Base-by-base conservation (phyloP, 2,113 vertebrate genomes). In the Ictalurus furcatus region DNA sequence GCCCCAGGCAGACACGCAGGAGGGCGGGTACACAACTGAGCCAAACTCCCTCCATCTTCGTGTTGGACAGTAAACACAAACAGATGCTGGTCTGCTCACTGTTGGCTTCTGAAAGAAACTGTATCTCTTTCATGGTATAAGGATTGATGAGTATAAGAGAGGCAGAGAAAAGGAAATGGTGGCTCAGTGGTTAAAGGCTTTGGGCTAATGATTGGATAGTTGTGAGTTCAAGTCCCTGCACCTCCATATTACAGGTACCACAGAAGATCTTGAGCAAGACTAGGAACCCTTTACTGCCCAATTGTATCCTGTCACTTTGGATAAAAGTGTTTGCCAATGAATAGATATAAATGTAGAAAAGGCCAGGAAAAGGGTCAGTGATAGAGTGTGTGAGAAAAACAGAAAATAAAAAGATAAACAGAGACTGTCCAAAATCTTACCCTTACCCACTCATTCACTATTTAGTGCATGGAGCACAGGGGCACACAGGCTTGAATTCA, bases 1-100 rank as follows among this genome's bases (percentile, higher is more conserved):
- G 91, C 93, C 92, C 89, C 88, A 91, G 93, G 90, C 89, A 93
- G 93, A 91, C 90, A 84, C 89, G 93, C 92, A 59, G 91, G 93
- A 90, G 92, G 92, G 92, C 89, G 54, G 84, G 86, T 61, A 91
- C 92, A 92, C 92, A 79, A 83, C 83, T 28, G 40, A 90, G 91
- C 92, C 87, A 85, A 93, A 90, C 92, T 91, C 73, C 83, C 83
- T 81, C 58, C 61, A n/a, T 89, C 56, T 86, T 71, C 79, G 19
- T 81, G 89, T 63, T 89, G 67, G 92, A 94, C 94, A 91, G 94
- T 95, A 95, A 96, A 96, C 92, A 95, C 90, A 95, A 94, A 95
- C 94, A 94, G 92, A 94, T 94, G 94, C 92, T 88, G 89, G 76
- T 59, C 63, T 74, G 86, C 88, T 85, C 85, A 84, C 82, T 90